Evolutionary conservation across 2,888 invertebrate species (phyloP), one percentile per base, ranked within the genome.

Genomic region (Orthosia incerta): DNA sequence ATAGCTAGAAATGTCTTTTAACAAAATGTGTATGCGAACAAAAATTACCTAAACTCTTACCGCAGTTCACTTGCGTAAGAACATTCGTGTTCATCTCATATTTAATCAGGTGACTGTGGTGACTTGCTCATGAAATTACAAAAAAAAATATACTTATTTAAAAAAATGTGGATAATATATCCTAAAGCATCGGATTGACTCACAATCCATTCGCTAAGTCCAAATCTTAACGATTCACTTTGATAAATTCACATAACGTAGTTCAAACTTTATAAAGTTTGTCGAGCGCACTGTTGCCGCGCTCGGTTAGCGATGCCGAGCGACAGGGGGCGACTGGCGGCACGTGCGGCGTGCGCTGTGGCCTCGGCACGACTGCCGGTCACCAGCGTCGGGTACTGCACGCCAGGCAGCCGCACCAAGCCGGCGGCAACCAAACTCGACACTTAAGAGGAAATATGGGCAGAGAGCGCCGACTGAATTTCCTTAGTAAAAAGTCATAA

Each of bases 321-420:
- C 16, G 59, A 13, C 20, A 4, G 9, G n/a, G 26, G 23, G 39
- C 39, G 39, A 39, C 39, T 3, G 26, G 18, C 48, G 46, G 46
- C 73, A 74, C 74, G 20, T n/a, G 48, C 65, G n/a, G 20, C 56
- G 48, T 72, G 59, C 23, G 31, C 74, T 4, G 45, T 45, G 67
- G 70, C 79, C 65, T 67, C 67, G 79, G 11, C 71, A 9, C 51
- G 13, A 78, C 81, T 82, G 67, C 68, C 60, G 55, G n/a, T 31
- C 1, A 18, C 45, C 56, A 20, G 39, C 45, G 13, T 31, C 16
- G 15, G 23, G 9, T n/a, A 55, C 45, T 31, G 61, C 39, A 13
- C 31, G 26, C 5, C 39, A 2, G n/a, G 13, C n/a, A 12, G 20
- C 15, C 31, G 26, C 16, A 39, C 16, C 31, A 18, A 16, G n/a